phyloP scores from a whole-genome alignment of 2,113 vertebrate genomes.

The Neopipo cinnamomea region DNA sequence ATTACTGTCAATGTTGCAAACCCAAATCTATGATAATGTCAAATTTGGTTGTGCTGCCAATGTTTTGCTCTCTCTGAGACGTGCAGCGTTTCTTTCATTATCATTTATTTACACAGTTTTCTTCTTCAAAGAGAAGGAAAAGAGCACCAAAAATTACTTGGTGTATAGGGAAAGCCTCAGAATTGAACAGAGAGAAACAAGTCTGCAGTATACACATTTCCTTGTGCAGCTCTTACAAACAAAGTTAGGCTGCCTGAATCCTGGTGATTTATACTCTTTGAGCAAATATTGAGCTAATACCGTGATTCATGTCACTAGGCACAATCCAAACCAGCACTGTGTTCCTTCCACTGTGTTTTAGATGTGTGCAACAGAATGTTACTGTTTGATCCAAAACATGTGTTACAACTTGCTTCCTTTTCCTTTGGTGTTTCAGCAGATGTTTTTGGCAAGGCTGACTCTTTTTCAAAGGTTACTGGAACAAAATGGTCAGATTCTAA shows the following conservation, averaged over 20 bases:
- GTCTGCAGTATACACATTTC: background rate
- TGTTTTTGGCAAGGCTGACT: background rate
- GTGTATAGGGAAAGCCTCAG: background rate
- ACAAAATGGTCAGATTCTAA: background rate
- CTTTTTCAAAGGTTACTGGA: background rate
- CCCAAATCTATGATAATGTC: background rate
- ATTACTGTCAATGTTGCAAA: background rate
- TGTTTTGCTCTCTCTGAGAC: background rate
- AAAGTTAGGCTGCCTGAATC: slow-evolving; percentile 8
- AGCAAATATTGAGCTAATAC: slow-evolving; percentile 53
- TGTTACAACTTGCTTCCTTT: slow-evolving; percentile 7
- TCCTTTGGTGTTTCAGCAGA: background rate
- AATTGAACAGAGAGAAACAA: background rate
- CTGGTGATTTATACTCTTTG: background rate
- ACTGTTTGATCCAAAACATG: slow-evolving; percentile 40
- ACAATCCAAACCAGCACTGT: background rate
- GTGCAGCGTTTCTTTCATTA: background rate
- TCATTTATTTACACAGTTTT: background rate
- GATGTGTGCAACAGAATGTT: slow-evolving; percentile 32
- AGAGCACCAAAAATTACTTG: background rate
- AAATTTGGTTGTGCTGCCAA: background rate
- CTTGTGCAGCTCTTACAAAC: background rate
- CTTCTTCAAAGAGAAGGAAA: background rate
- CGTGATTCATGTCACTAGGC: background rate
- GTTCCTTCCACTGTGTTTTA: slow-evolving; percentile 29